Conservation (phyloP, 2,888 invertebrate genomes). For the Cataglyphis cursor region DNA sequence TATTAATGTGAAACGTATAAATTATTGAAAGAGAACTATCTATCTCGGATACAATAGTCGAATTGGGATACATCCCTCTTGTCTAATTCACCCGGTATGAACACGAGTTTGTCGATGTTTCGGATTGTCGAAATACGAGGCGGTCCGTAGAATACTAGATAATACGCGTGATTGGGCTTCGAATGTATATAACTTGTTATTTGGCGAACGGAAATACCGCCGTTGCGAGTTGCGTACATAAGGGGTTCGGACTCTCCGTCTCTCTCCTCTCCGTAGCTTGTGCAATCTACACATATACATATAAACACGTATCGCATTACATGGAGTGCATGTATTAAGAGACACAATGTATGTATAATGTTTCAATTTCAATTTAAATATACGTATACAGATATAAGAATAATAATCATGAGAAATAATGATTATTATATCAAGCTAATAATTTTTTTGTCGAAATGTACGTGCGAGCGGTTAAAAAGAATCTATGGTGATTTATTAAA, state of each 20-base stretch:
- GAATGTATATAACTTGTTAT: slow-evolving; percentile 73
- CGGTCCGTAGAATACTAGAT: slow-evolving; percentile 66
- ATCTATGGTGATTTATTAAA: not conserved
- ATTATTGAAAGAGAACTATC: not conserved
- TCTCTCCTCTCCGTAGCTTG: slow-evolving; percentile 19
- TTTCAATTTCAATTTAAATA: not conserved
- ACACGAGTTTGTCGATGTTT: slow-evolving; percentile 43
- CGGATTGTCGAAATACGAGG: slow-evolving; percentile 53
- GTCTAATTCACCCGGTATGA: slow-evolving; percentile 22
- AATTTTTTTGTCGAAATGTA: not conserved
- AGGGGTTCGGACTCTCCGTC: slow-evolving; percentile 47
- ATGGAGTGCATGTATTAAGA: not conserved
- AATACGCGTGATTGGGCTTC: slow-evolving; percentile 69
- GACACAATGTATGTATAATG: not conserved
- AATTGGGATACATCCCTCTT: not conserved
- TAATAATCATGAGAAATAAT: not conserved
- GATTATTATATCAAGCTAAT: not conserved
- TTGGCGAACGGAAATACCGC: slow-evolving; percentile 69
- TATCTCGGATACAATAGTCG: not conserved
- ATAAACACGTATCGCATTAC: slow-evolving; percentile 48
- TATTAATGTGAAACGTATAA: not conserved
- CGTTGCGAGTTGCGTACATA: slow-evolving; percentile 62
- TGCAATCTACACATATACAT: slow-evolving; percentile 21
- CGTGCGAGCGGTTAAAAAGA: not conserved
- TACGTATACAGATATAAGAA: not conserved